Percentiles rank a stretch among this genome's conserved stretches.
Conservation (phyloP, 2,888 invertebrate genomes). For the Lasioglossum zephyrum region DNA sequence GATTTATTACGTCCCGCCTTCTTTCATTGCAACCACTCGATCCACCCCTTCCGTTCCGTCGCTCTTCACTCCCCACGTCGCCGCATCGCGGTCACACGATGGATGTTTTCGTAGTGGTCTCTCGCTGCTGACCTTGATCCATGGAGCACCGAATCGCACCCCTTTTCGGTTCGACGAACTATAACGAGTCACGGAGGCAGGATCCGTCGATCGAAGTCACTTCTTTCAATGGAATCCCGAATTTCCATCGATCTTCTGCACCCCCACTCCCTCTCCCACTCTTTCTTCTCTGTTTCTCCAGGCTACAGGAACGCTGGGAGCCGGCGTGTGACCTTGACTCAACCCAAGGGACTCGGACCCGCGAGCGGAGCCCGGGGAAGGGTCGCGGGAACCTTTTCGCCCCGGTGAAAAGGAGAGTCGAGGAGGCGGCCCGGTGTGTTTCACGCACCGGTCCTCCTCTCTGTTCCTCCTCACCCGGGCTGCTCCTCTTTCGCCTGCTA, state of each 20-base stretch:
- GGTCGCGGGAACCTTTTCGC: slow-evolving; percentile 33
- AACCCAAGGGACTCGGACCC: not conserved
- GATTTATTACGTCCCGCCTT: slow-evolving; percentile 35
- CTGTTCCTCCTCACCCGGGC: not conserved
- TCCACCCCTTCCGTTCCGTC: not conserved
- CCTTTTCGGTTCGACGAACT: slow-evolving; percentile 35
- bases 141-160: slow-evolving; percentile 1
- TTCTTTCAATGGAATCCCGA: not conserved
- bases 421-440: slow-evolving; percentile 26
- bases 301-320: not conserved
- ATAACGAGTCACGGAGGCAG: not conserved
- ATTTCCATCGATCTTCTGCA: not conserved
- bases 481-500: not conserved
- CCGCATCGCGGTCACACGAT: slow-evolving; percentile 26
- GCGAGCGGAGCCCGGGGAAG: slow-evolving; percentile 33
- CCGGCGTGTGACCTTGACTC: slow-evolving; percentile 42
- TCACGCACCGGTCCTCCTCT: slow-evolving; percentile 39
- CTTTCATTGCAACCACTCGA: not conserved
- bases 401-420: slow-evolving; percentile 26
- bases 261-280: not conserved
- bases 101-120: slow-evolving; percentile 49
- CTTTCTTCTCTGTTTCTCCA: too few species aligned
- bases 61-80: not conserved
- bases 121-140: slow-evolving; percentile 51
- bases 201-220: slow-evolving; percentile 22